Evolutionary conservation across 1,140 invertebrate genomes (phyloP), one percentile per base, ranked within the genome.

Genomic region (Bombus pyrosoma): DNA sequence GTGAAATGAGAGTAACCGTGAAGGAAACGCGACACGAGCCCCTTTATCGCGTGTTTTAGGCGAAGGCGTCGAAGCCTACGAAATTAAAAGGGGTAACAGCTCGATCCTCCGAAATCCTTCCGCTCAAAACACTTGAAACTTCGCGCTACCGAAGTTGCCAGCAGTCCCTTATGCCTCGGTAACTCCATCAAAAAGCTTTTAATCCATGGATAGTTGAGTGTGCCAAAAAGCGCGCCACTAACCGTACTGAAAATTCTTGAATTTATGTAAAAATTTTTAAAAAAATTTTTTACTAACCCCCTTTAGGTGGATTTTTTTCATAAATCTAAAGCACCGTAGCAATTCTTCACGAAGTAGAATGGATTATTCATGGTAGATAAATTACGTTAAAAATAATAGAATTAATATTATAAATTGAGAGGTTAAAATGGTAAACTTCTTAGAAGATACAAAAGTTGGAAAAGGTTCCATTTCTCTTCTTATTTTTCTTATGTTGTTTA

Each of bases 71-170:
- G 87, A 89, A 86, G 84, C 81, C 80, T 71, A 69, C 59, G 62
- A 85, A 89, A 90, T 90, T 89, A 88, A 89, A 89, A 89, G 84
- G 84, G 84, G 78, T 69, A 79, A 80, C 76, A 78, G 86, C 81
- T 76, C 81, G 73, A 88, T 89, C 88, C 88, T 75, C 72, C 87
- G 74, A 92, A 91, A 91, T 91, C 89, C 89, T 91, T 89, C 89
- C 76, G 84, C 87, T 83, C 73, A 87, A 91, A 91, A 90, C 85
- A 89, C 88, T 90, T 74, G 90, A 91, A 89, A 90, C 86, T 91
- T 85, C 64, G 86, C 86, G 84, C 74, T 66, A 69, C 76, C 75
- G 62, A 89, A 89, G 81, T 87, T 87, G 77, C 75, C 81, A 87
- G 72, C 72, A 75, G 83, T 80, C 73, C 86, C 82, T 87, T 80